Percentiles rank a stretch among this genome's conserved stretches.
phyloP scores from a whole-genome alignment of 2,797 vertebrate genomes.

The Etheostoma perlongum region DNA sequence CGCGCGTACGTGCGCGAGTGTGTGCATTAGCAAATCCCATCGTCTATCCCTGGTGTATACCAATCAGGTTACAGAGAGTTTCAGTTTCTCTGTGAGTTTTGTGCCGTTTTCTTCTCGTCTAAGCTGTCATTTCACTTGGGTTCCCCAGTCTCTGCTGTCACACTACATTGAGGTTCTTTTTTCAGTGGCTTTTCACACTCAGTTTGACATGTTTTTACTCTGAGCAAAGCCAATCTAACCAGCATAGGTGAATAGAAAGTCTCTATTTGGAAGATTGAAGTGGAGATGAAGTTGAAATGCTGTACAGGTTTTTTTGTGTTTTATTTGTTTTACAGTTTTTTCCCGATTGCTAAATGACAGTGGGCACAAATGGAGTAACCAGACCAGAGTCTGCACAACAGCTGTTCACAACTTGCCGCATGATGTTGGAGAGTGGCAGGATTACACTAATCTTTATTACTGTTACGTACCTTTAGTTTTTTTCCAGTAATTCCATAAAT shows the following conservation, averaged over 20 bases:
- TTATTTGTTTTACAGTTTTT: background rate
- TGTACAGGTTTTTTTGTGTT: background rate
- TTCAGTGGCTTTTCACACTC: constrained; percentile 48
- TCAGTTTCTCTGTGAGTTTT: constrained; percentile 53
- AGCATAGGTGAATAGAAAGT: background rate
- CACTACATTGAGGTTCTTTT: constrained; percentile 36
- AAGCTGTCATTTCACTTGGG: constrained; percentile 61
- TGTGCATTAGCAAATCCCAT: background rate
- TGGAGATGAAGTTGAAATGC: background rate
- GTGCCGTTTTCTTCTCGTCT: constrained; percentile 68
- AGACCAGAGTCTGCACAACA: too few relatives aligned
- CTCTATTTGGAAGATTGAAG: background rate
- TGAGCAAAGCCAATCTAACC: constrained; percentile 27
- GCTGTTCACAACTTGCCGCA: too few relatives aligned
- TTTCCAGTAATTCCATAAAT: too few relatives aligned
- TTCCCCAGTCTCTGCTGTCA: constrained; percentile 51
- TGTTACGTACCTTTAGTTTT: too few relatives aligned
- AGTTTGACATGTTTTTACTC: constrained; percentile 48
- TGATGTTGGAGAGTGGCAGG: too few relatives aligned
- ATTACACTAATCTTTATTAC: too few relatives aligned
- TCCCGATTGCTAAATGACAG: too few relatives aligned
- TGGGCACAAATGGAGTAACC: too few relatives aligned
- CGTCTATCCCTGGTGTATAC: constrained; percentile 40
- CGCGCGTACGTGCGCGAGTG: background rate
- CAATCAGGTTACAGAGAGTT: constrained; percentile 58